phyloP scores from a whole-genome alignment of 2,113 vertebrate species.

The Serilophus lunatus region DNA sequence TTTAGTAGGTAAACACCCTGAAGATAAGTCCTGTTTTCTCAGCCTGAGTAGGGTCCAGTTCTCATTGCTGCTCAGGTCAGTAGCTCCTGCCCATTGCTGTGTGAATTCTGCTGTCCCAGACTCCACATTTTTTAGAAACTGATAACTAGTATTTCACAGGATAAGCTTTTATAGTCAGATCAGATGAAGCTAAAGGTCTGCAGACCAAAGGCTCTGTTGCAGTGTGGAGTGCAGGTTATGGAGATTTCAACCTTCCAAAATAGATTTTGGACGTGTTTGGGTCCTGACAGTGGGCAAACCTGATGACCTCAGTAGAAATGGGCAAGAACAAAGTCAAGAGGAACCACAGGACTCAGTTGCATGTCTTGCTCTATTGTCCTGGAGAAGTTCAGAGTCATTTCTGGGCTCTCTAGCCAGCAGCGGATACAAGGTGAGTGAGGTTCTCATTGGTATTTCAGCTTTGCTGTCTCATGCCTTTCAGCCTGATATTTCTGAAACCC shows the following conservation, averaged over 20 bases:
- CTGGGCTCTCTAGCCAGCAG: background rate
- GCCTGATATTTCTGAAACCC: slow-evolving; percentile 92
- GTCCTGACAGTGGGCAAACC: background rate
- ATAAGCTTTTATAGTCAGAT: background rate
- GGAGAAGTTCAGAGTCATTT: background rate
- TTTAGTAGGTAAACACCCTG: background rate
- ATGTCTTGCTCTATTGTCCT: background rate
- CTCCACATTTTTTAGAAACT: background rate
- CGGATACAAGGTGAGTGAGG: background rate
- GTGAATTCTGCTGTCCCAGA: background rate
- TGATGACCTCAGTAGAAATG: background rate
- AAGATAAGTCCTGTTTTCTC: background rate
- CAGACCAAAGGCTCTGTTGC: background rate
- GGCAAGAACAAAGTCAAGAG: background rate
- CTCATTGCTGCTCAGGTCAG: background rate
- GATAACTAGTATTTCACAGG: background rate
- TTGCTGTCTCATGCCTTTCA: slow-evolving; percentile 42
- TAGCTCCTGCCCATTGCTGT: background rate
- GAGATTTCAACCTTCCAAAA: background rate
- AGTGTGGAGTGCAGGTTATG: background rate
- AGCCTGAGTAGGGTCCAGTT: background rate
- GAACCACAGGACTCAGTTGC: background rate
- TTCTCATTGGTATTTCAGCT: background rate
- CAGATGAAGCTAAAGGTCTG: background rate
- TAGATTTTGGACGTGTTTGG: background rate